phyloP scores from a whole-genome alignment of 2,113 vertebrate species.

The Cephalophus harveyi region DNA sequence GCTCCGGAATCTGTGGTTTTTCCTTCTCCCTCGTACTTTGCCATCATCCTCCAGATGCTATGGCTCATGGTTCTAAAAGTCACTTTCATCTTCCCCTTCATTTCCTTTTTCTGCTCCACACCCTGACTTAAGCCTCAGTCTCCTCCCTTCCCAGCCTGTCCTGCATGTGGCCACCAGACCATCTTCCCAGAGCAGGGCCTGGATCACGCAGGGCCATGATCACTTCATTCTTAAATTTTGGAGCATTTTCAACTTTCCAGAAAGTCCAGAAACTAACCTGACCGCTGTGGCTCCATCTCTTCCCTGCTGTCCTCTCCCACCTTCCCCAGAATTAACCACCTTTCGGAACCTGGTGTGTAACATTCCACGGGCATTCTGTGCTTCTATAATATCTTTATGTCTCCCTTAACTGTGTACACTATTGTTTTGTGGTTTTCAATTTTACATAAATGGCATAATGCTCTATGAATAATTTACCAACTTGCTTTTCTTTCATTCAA shows the following conservation, averaged over 20 bases:
- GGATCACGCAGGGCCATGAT: not conserved
- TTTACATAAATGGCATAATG: not conserved
- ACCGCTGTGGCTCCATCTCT: not conserved
- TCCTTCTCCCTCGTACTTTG: not conserved
- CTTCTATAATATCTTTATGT: not conserved
- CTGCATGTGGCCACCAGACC: not conserved
- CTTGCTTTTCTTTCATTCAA: not conserved
- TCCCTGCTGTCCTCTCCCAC: not conserved
- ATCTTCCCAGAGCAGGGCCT: not conserved
- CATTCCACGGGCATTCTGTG: not conserved
- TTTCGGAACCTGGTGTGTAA: not conserved
- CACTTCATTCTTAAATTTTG: not conserved
- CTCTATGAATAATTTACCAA: not conserved
- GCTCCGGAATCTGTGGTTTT: rapidly evolving
- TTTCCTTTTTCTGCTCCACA: conserved; percentile 13
- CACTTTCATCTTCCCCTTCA: not conserved
- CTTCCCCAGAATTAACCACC: not conserved
- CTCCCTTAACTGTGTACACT: not conserved
- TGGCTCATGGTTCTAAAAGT: not conserved
- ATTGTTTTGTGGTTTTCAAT: not conserved
- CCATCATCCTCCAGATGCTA: not conserved
- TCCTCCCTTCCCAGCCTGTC: not conserved
- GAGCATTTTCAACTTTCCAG: not conserved
- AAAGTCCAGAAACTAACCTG: not conserved
- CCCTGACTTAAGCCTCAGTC: not conserved